Conservation (phyloP, 2,797 vertebrate species). For the Cygnus olor region DNA sequence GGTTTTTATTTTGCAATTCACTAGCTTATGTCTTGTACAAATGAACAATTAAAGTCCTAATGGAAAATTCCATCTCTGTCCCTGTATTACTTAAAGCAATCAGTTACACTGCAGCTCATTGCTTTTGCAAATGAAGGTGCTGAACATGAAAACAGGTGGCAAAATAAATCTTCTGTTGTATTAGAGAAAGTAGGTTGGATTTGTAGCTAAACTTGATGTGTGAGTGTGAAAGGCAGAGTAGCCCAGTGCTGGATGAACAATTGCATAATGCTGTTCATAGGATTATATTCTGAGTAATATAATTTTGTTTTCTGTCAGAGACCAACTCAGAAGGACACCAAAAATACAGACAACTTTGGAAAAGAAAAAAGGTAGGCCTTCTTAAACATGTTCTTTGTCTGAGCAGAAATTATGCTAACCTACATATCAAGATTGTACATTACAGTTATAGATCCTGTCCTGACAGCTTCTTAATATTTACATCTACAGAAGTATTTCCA, state of each 20-base stretch:
- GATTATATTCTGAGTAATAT: neutral
- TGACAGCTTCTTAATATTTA: neutral
- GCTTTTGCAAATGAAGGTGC: neutral
- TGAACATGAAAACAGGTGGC: neutral
- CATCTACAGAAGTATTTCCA: neutral
- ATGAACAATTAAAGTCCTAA: conserved; percentile 18
- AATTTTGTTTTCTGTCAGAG: neutral
- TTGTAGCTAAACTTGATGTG: neutral
- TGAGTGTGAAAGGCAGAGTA: neutral
- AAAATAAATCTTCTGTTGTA: neutral
- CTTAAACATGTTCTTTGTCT: neutral
- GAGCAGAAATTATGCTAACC: neutral
- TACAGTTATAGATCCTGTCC: neutral
- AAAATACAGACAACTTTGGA: neutral
- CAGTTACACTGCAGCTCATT: neutral
- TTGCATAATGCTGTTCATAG: neutral
- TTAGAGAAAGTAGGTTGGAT: neutral
- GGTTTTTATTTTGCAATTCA: conserved; percentile 15
- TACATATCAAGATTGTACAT: neutral
- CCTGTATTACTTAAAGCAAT: neutral
- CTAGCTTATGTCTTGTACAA: conserved; percentile 23
- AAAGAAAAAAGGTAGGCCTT: neutral
- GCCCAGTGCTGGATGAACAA: neutral
- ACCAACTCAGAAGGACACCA: neutral
- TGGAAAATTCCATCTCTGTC: neutral